Percentiles rank a stretch among this genome's conserved stretches.
Conservation (phyloP, 2,113 vertebrate species). For the Podarcis raffonei region DNA sequence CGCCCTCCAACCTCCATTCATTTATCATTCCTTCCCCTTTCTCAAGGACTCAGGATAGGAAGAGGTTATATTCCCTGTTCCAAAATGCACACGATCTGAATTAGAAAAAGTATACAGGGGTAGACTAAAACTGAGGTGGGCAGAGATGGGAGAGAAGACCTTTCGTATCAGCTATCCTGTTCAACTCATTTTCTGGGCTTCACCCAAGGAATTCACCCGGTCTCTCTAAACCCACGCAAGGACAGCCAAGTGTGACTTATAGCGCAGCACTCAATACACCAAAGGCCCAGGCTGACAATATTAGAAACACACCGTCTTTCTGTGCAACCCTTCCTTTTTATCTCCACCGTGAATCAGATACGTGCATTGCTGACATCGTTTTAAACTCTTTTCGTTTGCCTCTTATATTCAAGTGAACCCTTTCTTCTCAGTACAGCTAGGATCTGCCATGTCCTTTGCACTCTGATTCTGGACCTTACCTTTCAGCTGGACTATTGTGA, state of each 20-base stretch:
- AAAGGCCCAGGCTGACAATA: not conserved
- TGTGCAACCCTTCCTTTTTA: not conserved
- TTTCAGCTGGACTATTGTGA: not conserved
- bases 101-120: not conserved
- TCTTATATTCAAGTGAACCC: not conserved
- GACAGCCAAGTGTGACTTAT: not conserved
- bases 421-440: too few relatives aligned
- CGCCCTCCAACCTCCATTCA: conserved; percentile 22
- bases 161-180: not conserved
- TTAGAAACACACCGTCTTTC: not conserved
- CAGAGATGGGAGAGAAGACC: too few relatives aligned
- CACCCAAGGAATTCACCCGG: not conserved
- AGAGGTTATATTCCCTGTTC: not conserved
- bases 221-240: not conserved
- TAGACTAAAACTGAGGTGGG: not conserved
- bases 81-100: not conserved
- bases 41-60: not conserved
- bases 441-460: not conserved
- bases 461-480: not conserved
- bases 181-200: not conserved
- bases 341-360: not conserved
- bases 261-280: not conserved
- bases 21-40: not conserved
- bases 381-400: not conserved
- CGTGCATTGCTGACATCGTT: not conserved